Evolutionary conservation across 2,113 vertebrate genomes (phyloP).

Genomic region (Suncus etruscus): DNA sequence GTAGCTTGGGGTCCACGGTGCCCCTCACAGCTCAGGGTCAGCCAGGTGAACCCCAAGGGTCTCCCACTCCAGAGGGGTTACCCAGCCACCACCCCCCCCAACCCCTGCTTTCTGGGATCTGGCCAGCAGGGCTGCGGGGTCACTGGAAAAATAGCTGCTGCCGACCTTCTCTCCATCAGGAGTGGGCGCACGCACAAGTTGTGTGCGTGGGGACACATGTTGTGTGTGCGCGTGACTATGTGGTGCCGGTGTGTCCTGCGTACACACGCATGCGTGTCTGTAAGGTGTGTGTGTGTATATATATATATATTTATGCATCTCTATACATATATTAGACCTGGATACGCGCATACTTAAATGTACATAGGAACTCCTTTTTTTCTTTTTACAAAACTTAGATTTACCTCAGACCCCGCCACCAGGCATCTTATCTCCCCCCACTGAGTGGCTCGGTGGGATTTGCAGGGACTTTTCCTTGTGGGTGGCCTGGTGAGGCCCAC

Average conservation of each 20-base stretch:
- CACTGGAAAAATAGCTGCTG: too few species aligned
- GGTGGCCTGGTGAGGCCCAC: constrained; percentile 74
- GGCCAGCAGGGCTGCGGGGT: too few species aligned
- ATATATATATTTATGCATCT: constrained; percentile 80
- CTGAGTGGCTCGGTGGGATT: constrained; percentile 74
- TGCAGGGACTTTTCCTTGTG: constrained; percentile 75
- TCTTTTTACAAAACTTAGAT: constrained; percentile 86
- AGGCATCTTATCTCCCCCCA: constrained; percentile 75
- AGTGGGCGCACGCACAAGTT: too few species aligned
- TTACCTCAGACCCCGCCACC: constrained; percentile 94
- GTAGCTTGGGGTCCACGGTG: too few species aligned
- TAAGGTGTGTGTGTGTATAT: constrained; percentile 68
- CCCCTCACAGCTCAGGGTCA: too few species aligned
- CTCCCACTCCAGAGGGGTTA: too few species aligned
- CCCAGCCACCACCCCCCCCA: too few species aligned
- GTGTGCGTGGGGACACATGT: too few species aligned
- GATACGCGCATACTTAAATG: constrained; percentile 84
- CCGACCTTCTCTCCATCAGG: too few species aligned
- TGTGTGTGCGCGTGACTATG: too few species aligned
- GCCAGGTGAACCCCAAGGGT: too few species aligned
- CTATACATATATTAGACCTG: constrained; percentile 71
- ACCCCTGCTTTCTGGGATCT: too few species aligned
- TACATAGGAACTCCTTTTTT: constrained; percentile 86
- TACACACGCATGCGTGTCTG: constrained; percentile 67
- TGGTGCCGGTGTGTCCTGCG: constrained; percentile 72